These are phyloP conservation scores for Tetranychus urticae DNA, from an alignment of 1,140 invertebrate genomes.

Conservation along the genomic window DNA sequence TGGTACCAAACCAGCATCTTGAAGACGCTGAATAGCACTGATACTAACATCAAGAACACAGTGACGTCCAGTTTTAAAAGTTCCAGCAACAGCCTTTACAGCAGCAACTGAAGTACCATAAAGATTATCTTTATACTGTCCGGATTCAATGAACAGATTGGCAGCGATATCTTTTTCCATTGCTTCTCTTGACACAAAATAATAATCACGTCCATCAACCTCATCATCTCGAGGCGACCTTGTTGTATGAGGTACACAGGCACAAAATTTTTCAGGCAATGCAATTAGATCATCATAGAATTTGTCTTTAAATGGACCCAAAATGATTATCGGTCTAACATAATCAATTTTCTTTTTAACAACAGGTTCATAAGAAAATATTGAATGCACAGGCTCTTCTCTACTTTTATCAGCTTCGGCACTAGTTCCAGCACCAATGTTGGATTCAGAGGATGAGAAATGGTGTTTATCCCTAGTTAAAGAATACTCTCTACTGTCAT, in stretches of 20 bases:
- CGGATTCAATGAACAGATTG: slow-evolving; percentile 96
- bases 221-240: slow-evolving; percentile 81
- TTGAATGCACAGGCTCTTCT: slow-evolving; percentile 31
- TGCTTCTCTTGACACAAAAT: slow-evolving; percentile 93
- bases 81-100: slow-evolving; percentile 83
- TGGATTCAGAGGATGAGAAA: too few relatives aligned
- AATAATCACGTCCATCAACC: slow-evolving; percentile 89
- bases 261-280: slow-evolving; percentile 92
- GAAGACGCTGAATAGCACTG: slow-evolving; percentile 93
- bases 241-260: slow-evolving; percentile 97
- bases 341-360: slow-evolving; percentile 50
- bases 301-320: slow-evolving; percentile 88
- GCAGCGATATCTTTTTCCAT: slow-evolving; percentile 98
- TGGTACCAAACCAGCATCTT: slow-evolving; percentile 90
- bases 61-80: slow-evolving; percentile 56
- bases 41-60: slow-evolving; percentile 98
- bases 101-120: slow-evolving; percentile 95
- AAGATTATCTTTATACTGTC: slow-evolving; percentile 96
- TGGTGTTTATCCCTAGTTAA: too few relatives aligned
- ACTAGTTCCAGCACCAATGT: too few relatives aligned
- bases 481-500: neutral
- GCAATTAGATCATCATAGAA: slow-evolving; percentile 98
- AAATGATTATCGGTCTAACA: slow-evolving; percentile 75
- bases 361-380: slow-evolving; percentile 87
- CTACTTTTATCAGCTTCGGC: too few relatives aligned